Evolutionary conservation across 1,140 invertebrate species (phyloP).

Genomic region (Hylyphantes graminicola): DNA sequence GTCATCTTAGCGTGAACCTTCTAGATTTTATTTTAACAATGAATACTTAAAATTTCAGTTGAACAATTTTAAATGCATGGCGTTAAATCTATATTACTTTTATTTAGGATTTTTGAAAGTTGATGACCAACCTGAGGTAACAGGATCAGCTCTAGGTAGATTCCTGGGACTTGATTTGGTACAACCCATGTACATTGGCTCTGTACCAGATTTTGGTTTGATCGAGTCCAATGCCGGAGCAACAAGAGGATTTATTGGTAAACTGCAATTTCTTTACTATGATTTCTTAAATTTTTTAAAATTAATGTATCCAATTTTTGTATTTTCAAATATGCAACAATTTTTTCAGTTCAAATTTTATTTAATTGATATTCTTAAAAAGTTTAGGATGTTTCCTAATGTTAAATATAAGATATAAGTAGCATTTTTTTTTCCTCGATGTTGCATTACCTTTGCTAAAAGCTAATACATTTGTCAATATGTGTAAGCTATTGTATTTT

Average conservation of each 20-base stretch:
- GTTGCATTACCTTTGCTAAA: no score
- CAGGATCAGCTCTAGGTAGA: constrained; percentile 74
- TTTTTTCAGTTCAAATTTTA: no score
- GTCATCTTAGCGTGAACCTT: no score
- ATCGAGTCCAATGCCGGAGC: constrained; percentile 73
- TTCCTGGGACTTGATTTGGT: constrained; percentile 81
- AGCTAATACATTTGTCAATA: no score
- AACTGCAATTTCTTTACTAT: constrained; percentile 61
- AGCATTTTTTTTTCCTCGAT: no score
- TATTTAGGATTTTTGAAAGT: constrained; percentile 80
- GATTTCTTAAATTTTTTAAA: neutral
- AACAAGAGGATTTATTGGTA: constrained; percentile 76
- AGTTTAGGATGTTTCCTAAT: no score
- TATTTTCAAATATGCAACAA: no score
- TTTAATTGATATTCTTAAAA: no score
- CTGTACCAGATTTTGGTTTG: constrained; percentile 76
- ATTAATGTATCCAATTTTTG: neutral
- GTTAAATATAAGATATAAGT: no score
- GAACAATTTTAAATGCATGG: no score
- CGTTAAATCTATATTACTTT: neutral
- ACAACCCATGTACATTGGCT: constrained; percentile 85
- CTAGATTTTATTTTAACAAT: neutral
- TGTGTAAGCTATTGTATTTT: no score
- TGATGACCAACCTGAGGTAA: constrained; percentile 78
- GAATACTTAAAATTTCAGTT: neutral